phyloP scores from a whole-genome alignment of 1,140 invertebrate genomes.

The Drosophila ohnishii region DNA sequence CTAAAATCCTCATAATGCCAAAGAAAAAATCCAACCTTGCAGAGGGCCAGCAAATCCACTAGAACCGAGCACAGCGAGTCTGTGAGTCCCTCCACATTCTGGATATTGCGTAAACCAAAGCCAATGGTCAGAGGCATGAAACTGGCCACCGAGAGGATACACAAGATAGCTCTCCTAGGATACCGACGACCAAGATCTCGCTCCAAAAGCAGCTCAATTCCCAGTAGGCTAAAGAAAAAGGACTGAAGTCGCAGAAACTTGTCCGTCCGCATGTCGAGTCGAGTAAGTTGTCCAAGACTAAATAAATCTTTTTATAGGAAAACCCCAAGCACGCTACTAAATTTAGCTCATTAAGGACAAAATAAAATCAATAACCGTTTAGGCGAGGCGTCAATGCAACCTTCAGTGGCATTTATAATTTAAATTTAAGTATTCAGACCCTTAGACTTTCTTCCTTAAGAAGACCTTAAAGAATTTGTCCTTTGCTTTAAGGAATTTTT shows the following conservation, averaged over 20 bases:
- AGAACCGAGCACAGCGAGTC: slow-evolving; percentile 46
- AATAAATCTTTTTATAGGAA: slow-evolving; percentile 12
- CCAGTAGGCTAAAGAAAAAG: slow-evolving; percentile 42
- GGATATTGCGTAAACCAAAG: slow-evolving; percentile 32
- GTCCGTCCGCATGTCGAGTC: slow-evolving; percentile 46
- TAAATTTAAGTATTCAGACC: neutral
- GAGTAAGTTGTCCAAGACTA: neutral
- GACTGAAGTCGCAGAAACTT: slow-evolving; percentile 50
- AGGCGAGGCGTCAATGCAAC: neutral
- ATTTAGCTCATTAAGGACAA: slow-evolving; percentile 18
- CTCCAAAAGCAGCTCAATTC: slow-evolving; percentile 30
- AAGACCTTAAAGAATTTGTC: neutral
- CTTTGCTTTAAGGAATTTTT: slow-evolving; percentile 5
- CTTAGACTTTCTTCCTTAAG: neutral
- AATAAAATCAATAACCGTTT: slow-evolving; percentile 38
- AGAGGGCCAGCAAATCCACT: slow-evolving; percentile 43
- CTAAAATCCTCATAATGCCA: slow-evolving; percentile 17
- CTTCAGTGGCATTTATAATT: slow-evolving; percentile 22
- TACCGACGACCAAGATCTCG: neutral
- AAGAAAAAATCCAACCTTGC: slow-evolving; percentile 29
- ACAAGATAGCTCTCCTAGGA: slow-evolving; percentile 16
- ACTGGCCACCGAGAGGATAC: slow-evolving; percentile 30
- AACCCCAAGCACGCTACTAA: neutral
- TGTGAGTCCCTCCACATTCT: slow-evolving; percentile 45
- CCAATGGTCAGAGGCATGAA: slow-evolving; percentile 47